Percentiles rank a stretch among this genome's conserved stretches.
phyloP scores from a whole-genome alignment of 2,888 invertebrate species.

The Clusia tigrina region DNA sequence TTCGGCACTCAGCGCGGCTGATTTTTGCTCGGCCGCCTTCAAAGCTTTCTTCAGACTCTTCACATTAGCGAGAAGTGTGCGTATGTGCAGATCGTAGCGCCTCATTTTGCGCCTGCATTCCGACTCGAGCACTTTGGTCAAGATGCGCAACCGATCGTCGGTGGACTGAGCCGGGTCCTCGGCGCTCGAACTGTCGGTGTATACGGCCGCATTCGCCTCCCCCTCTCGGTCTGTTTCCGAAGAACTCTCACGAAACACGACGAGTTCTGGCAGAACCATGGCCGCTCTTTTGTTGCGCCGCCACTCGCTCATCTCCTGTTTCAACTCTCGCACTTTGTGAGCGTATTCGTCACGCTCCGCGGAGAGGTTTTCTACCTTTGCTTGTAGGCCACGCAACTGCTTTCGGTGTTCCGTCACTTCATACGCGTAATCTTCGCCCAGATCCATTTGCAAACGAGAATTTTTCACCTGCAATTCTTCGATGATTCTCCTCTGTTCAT shows the following conservation, averaged over 20 bases:
- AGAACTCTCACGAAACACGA: neutral
- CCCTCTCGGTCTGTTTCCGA: neutral
- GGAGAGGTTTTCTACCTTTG: neutral
- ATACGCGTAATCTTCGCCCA: conserved; percentile 27
- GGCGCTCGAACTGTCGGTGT: neutral
- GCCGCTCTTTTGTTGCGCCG: conserved; percentile 34
- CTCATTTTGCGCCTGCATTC: conserved; percentile 48
- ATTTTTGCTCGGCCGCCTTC: conserved; percentile 39
- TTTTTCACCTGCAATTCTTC: conserved; percentile 29
- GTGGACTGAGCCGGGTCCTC: neutral
- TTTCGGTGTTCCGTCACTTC: conserved; percentile 33
- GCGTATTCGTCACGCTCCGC: neutral
- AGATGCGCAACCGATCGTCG: conserved; percentile 39
- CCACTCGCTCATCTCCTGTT: conserved; percentile 17
- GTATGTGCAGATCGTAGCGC: conserved; percentile 49
- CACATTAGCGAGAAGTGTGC: conserved; percentile 42
- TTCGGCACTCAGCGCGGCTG: conserved; percentile 32
- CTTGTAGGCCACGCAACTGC: conserved; percentile 38
- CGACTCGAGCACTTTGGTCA: conserved; percentile 47
- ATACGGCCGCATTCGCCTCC: neutral
- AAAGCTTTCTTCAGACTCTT: conserved; percentile 44
- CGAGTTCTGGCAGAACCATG: conserved; percentile 30
- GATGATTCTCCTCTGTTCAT: conserved; percentile 27
- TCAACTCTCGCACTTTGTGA: neutral
- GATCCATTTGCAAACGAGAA: conserved; percentile 12